Percentiles rank a stretch among this genome's conserved stretches.
These are phyloP conservation scores for Platycheirus albimanus DNA, from an alignment of 2,888 invertebrate species.

Conservation along the genomic window DNA sequence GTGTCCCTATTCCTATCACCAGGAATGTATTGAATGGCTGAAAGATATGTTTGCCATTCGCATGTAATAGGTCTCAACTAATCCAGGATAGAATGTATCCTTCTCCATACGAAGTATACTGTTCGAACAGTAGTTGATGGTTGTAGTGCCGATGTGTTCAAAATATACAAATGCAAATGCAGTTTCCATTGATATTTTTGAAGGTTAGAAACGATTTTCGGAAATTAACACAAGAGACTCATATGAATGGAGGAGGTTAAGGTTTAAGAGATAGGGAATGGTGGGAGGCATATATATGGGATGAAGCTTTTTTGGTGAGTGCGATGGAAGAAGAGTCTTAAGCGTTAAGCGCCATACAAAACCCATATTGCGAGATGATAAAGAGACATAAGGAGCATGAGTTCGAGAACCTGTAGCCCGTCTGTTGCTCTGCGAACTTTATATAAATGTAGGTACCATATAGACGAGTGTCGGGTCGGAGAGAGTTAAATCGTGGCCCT, in stretches of 20 bases:
- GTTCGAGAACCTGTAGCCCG: slow-evolving; percentile 51
- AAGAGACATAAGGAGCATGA: slow-evolving; percentile 67
- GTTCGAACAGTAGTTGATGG: slow-evolving; percentile 12
- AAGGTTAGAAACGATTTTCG: slow-evolving; percentile 71
- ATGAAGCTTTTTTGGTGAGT: slow-evolving; percentile 51
- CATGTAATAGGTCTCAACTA: slow-evolving; percentile 69
- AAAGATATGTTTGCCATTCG: slow-evolving; percentile 70
- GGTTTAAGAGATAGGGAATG: not conserved
- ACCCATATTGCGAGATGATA: slow-evolving; percentile 76
- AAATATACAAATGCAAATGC: slow-evolving; percentile 72
- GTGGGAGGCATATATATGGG: not conserved
- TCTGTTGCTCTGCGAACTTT: not conserved
- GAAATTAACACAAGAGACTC: slow-evolving; percentile 70
- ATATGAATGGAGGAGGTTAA: not conserved
- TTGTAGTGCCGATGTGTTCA: slow-evolving; percentile 36
- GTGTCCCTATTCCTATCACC: slow-evolving; percentile 11
- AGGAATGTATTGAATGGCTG: slow-evolving; percentile 51
- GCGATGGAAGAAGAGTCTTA: slow-evolving; percentile 76
- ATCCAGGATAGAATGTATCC: slow-evolving; percentile 59
- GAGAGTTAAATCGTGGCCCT: slow-evolving; percentile 65
- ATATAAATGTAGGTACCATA: not conserved
- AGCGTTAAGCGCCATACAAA: slow-evolving; percentile 81
- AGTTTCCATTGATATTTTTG: slow-evolving; percentile 70
- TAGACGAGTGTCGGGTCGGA: slow-evolving; percentile 20
- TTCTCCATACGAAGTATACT: not conserved